phyloP scores from a whole-genome alignment of 2,888 invertebrate species.

The Aricia artaxerxes region DNA sequence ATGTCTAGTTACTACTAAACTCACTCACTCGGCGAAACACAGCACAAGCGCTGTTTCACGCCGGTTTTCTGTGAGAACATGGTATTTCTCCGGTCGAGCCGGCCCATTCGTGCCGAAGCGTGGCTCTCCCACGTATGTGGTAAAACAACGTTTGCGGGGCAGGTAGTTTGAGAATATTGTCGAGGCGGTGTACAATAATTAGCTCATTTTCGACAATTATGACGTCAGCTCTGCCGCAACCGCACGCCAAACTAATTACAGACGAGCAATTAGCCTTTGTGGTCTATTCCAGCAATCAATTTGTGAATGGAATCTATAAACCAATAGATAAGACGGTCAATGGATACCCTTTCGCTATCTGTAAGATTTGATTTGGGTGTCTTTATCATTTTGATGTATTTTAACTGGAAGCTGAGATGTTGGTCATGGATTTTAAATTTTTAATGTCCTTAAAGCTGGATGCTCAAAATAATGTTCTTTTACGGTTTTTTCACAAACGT shows the following conservation, averaged over 20 bases:
- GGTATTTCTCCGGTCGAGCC: too few species aligned
- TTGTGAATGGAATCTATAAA: slow-evolving; percentile 8
- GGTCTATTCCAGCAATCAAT: slow-evolving; percentile 1
- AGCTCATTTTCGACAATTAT: not conserved
- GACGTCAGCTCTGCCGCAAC: not conserved
- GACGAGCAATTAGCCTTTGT: slow-evolving; percentile 13
- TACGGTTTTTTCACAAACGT: too few species aligned
- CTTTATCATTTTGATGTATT: not conserved
- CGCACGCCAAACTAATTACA: slow-evolving; percentile 13
- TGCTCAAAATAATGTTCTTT: too few species aligned
- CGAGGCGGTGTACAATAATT: not conserved
- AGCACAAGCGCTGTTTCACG: too few species aligned
- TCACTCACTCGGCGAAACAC: too few species aligned
- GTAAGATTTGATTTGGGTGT: not conserved
- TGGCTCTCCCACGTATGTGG: too few species aligned
- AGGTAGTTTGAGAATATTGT: not conserved
- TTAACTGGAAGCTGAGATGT: too few species aligned
- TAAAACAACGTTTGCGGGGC: not conserved
- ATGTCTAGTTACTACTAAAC: not conserved
- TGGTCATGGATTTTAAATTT: not conserved
- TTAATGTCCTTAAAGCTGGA: too few species aligned
- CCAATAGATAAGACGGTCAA: not conserved
- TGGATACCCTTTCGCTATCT: not conserved
- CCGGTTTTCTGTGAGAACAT: too few species aligned
- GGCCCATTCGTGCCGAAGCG: too few species aligned